These are phyloP conservation scores for Catocala fraxini DNA, from an alignment of 2,888 invertebrate genomes.

Conservation along the genomic window DNA sequence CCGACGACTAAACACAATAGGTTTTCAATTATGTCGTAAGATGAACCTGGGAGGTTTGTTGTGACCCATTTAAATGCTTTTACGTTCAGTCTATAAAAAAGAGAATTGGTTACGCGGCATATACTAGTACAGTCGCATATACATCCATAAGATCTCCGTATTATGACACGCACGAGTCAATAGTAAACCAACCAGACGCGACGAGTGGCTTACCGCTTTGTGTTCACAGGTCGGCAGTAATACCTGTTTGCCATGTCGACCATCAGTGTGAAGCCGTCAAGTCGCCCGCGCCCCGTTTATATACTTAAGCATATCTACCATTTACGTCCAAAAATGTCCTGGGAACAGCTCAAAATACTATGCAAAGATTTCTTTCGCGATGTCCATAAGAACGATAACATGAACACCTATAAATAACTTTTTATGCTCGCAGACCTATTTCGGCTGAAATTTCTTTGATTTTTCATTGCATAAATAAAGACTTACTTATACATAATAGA, in stretches of 20 bases:
- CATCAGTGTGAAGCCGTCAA: conserved; percentile 32
- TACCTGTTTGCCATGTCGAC: conserved; percentile 48
- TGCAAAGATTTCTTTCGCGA: neutral
- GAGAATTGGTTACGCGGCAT: neutral
- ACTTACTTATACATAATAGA: conserved; percentile 22
- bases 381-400: neutral
- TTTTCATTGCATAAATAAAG: conserved; percentile 10
- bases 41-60: neutral
- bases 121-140: neutral
- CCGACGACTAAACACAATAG: no score
- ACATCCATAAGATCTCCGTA: conserved; percentile 25
- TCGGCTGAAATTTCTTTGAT: neutral
- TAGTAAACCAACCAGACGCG: conserved; percentile 32
- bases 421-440: neutral
- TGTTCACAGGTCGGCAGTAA: conserved; percentile 52
- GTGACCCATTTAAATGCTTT: neutral
- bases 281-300: conserved; percentile 46
- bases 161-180: conserved; percentile 32
- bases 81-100: neutral
- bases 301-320: conserved; percentile 32
- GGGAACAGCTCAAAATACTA: conserved; percentile 3
- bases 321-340: conserved; percentile 27
- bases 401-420: neutral
- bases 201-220: conserved; percentile 51
- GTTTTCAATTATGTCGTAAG: no score